Evolutionary conservation across 2,113 vertebrate genomes (phyloP).

Genomic region (Meles meles): DNA sequence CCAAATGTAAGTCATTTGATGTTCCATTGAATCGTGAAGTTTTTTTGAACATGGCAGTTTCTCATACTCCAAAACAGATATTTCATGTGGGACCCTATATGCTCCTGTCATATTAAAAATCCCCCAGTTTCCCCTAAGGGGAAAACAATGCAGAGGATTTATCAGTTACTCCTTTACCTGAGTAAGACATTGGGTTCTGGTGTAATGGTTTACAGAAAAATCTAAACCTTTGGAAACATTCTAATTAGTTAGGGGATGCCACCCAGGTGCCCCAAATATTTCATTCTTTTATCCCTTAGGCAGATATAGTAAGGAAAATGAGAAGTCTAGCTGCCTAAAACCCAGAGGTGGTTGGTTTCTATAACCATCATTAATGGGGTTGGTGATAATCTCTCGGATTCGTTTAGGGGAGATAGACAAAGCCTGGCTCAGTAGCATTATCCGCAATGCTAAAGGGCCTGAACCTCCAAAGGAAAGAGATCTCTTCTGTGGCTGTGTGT

Average conservation of each 20-base stretch:
- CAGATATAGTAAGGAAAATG: neutral
- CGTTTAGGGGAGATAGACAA: too few relatives aligned
- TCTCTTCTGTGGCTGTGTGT: neutral
- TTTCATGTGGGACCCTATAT: neutral
- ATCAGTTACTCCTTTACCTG: neutral
- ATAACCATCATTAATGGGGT: neutral
- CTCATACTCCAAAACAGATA: slow-evolving; percentile 5
- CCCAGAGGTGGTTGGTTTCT: neutral
- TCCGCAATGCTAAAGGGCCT: neutral
- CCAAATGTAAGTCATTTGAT: neutral
- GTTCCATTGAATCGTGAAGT: neutral
- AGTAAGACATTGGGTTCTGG: slow-evolving; percentile 21
- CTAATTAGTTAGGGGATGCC: slow-evolving; percentile 10
- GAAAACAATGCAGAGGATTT: neutral
- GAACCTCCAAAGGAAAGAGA: neutral
- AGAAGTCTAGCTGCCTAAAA: neutral
- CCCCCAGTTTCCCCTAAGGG: neutral
- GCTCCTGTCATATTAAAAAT: neutral
- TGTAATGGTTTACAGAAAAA: slow-evolving; percentile 41
- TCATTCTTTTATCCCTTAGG: neutral
- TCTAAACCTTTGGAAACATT: slow-evolving; percentile 41
- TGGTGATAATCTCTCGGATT: neutral
- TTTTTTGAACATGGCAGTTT: neutral
- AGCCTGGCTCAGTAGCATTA: too few relatives aligned
- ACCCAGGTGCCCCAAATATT: neutral